phyloP scores from a whole-genome alignment of 2,888 invertebrate species.

The Callimorpha dominula region DNA sequence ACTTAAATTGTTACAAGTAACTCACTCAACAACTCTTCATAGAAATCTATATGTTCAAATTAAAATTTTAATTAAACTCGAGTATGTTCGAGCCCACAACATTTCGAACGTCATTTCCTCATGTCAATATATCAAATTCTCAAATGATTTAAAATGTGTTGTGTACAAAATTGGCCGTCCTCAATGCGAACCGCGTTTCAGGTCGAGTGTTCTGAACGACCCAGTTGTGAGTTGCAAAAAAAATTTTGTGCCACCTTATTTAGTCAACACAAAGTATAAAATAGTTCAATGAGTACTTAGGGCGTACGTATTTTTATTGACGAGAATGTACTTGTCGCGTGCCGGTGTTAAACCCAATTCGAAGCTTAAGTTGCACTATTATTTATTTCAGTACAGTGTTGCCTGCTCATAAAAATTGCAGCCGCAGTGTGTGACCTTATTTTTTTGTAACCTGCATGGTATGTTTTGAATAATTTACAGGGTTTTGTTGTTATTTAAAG shows the following conservation, averaged over 20 bases:
- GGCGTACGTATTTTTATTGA: slow-evolving; percentile 51
- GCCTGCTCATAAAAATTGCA: slow-evolving; percentile 66
- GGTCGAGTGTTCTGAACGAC: slow-evolving; percentile 77
- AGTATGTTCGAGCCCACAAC: slow-evolving; percentile 5
- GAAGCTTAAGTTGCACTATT: slow-evolving; percentile 70
- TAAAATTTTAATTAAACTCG: neutral
- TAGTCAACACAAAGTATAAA: slow-evolving; percentile 52
- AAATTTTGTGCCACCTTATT: slow-evolving; percentile 49
- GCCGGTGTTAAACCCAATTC: slow-evolving; percentile 65
- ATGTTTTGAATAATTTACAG: slow-evolving; percentile 37
- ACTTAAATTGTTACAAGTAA: neutral
- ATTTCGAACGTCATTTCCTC: slow-evolving; percentile 44
- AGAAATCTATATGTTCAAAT: slow-evolving; percentile 28
- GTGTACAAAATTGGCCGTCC: slow-evolving; percentile 58
- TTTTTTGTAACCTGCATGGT: slow-evolving; percentile 41
- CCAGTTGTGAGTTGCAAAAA: slow-evolving; percentile 67
- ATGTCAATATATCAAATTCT: slow-evolving; percentile 46
- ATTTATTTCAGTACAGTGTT: slow-evolving; percentile 65
- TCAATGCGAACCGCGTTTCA: slow-evolving; percentile 59
- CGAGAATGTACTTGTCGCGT: slow-evolving; percentile 59
- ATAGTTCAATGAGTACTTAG: slow-evolving; percentile 49
- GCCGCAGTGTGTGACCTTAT: slow-evolving; percentile 58
- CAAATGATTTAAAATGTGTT: slow-evolving; percentile 54
- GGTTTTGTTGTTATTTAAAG: slow-evolving; percentile 21
- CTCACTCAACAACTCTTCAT: slow-evolving; percentile 19